Evolutionary conservation across 1,140 invertebrate genomes (phyloP), one percentile per base, ranked within the genome.

Genomic region (Heliconius melpomene): DNA sequence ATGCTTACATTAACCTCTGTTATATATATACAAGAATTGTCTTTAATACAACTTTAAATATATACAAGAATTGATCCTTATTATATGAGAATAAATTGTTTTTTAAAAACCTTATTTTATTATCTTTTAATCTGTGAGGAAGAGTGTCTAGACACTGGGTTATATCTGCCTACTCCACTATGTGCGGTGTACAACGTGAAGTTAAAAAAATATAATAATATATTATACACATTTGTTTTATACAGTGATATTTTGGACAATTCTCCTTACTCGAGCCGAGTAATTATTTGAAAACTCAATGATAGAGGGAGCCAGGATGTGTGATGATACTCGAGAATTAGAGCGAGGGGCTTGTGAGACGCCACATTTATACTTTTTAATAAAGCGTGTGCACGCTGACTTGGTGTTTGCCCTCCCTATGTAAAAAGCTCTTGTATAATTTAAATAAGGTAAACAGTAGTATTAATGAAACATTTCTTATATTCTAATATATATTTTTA

Each of bases 1-100:
- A 46, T 66, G 46, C 38, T 50, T 52, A 79, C 72, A 50, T 71
- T 75, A 50, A 18, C 54, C 38, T 70, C 40, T 29, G 50, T 74
- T 76, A 46, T 46, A 46, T 76, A 46, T 46, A 46, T 46, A 46
- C 70, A 76, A 77, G 50, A 72, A 74, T 71, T 46, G 18, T 60
- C 70, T 57, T 36, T 32, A 76, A 26, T 23, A 60, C 13, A n/a
- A 3, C 11, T 57, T 60, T 60, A 23, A 20, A 23, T 46, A 9
- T 60, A 11, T 9, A 23, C 26, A 11, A 8, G 23, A 11, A 16
- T 66, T 13, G 5, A 57, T 57, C 54, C 23, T 57, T 66, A 66
- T n/a, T 29, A 46, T 1, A 46, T 3, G 16, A 46, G 40, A 46
- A 46, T 16, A 46, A 46, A 5, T 46, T 16, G 13, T 46, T 46